These are phyloP conservation scores for Crax fasciolata DNA, from an alignment of 2,797 vertebrate genomes.

Conservation along the genomic window DNA sequence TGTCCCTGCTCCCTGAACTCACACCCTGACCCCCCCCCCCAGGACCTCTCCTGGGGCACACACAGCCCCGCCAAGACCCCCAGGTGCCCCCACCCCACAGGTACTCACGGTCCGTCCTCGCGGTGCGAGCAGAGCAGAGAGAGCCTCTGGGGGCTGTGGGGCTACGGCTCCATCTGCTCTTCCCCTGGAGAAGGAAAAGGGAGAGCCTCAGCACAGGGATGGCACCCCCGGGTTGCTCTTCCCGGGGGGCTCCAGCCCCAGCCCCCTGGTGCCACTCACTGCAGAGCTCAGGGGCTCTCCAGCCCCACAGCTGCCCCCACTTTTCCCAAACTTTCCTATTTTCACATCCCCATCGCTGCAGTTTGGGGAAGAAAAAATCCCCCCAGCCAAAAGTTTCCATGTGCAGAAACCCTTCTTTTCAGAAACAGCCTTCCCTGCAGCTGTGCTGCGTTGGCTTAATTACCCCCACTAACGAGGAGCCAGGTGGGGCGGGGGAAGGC, in stretches of 20 bases:
- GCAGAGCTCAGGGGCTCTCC: neutral
- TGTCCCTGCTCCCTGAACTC: neutral
- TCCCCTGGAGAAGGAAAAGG: slow-evolving; percentile 35
- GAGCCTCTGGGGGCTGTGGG: neutral
- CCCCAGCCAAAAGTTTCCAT: fast-evolving
- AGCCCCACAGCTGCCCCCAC: fast-evolving
- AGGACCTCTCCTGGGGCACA: neutral
- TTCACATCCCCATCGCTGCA: fast-evolving
- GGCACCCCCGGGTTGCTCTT: too few species aligned
- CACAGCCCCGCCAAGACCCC: neutral
- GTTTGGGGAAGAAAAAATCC: neutral
- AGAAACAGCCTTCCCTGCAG: neutral
- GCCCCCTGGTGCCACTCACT: neutral
- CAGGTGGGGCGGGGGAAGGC: neutral
- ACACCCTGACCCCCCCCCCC: neutral
- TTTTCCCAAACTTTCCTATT: neutral
- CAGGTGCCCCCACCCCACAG: neutral
- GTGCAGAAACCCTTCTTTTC: neutral
- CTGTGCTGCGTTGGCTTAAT: neutral
- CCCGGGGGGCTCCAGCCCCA: too few species aligned
- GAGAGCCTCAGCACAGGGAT: neutral
- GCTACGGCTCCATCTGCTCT: slow-evolving; percentile 43
- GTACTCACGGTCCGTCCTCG: slow-evolving; percentile 62
- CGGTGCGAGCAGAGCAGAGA: neutral
- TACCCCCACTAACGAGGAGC: neutral